Evolutionary conservation across 2,113 vertebrate species (phyloP).

Genomic region (Poeciliopsis occidentalis): DNA sequence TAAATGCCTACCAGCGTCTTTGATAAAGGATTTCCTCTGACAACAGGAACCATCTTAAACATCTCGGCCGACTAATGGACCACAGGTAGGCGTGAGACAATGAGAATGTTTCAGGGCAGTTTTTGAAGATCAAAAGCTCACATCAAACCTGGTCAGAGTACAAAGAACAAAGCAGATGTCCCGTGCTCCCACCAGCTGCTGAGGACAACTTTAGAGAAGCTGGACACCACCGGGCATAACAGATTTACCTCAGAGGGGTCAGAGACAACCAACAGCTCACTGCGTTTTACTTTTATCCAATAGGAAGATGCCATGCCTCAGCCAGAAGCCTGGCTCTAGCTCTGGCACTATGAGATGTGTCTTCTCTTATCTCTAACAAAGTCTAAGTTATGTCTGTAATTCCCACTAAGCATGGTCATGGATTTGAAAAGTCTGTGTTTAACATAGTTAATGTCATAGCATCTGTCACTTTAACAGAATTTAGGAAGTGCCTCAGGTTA

Average conservation of each 20-base stretch:
- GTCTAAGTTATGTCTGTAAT: conserved; percentile 7
- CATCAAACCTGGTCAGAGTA: conserved; percentile 41
- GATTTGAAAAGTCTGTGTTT: conserved; percentile 24
- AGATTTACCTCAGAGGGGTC: conserved; percentile 11
- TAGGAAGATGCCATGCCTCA: not conserved
- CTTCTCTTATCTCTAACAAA: conserved; percentile 1
- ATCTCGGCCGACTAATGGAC: not conserved
- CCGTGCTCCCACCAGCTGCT: conserved; percentile 63
- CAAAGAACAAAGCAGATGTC: conserved; percentile 59
- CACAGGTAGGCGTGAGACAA: conserved; percentile 28
- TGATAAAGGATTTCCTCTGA: conserved; percentile 4
- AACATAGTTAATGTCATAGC: conserved; percentile 8
- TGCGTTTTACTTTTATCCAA: not conserved
- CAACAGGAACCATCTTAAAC: not conserved
- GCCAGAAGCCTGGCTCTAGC: too few relatives aligned
- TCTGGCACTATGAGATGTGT: not conserved
- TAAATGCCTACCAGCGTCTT: conserved; percentile 6
- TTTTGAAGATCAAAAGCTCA: conserved; percentile 34
- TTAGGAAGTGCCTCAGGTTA: conserved; percentile 36
- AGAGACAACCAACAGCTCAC: conserved; percentile 13
- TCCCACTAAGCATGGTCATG: conserved; percentile 34
- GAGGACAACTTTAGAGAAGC: conserved; percentile 56
- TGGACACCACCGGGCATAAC: conserved; percentile 53
- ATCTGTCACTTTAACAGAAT: conserved; percentile 25
- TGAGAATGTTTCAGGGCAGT: conserved; percentile 22